Evolutionary conservation across 1,140 invertebrate genomes (phyloP).

Genomic region (Heliconius congener): DNA sequence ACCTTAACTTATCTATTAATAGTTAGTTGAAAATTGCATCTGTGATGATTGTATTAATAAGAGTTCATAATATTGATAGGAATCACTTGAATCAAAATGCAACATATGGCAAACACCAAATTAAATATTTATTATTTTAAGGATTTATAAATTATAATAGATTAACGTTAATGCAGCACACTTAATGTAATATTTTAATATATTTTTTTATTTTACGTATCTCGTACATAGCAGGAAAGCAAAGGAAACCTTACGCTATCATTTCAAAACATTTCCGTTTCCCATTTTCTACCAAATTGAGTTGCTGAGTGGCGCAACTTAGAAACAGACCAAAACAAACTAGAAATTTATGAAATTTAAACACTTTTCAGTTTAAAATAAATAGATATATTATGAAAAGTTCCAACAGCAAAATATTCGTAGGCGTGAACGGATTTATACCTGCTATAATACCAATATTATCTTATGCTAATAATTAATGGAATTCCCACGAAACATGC

Average conservation of each 20-base stretch:
- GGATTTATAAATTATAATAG: too few relatives aligned
- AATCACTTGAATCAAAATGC: not conserved
- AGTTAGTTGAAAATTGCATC: constrained; percentile 24
- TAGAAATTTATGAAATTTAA: not conserved
- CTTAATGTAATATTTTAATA: too few relatives aligned
- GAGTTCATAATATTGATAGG: not conserved
- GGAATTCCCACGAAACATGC: constrained; percentile 56
- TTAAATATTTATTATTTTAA: too few relatives aligned
- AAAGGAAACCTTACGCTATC: too few relatives aligned
- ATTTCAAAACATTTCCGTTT: too few relatives aligned
- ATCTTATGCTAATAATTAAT: constrained; percentile 60
- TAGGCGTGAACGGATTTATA: constrained; percentile 53
- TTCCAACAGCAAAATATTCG: constrained; percentile 29
- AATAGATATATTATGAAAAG: constrained; percentile 12
- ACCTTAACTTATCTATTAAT: constrained; percentile 47
- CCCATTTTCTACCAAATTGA: too few relatives aligned
- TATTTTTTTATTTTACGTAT: too few relatives aligned
- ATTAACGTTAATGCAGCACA: too few relatives aligned
- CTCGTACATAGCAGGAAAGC: too few relatives aligned
- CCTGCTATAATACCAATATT: constrained; percentile 46
- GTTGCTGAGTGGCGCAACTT: too few relatives aligned
- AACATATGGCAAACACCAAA: too few relatives aligned
- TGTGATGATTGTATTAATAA: not conserved
- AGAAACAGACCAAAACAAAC: too few relatives aligned
- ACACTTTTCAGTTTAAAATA: not conserved